Conservation (phyloP, 2,888 invertebrate species). For the Luffia ferchaultella region DNA sequence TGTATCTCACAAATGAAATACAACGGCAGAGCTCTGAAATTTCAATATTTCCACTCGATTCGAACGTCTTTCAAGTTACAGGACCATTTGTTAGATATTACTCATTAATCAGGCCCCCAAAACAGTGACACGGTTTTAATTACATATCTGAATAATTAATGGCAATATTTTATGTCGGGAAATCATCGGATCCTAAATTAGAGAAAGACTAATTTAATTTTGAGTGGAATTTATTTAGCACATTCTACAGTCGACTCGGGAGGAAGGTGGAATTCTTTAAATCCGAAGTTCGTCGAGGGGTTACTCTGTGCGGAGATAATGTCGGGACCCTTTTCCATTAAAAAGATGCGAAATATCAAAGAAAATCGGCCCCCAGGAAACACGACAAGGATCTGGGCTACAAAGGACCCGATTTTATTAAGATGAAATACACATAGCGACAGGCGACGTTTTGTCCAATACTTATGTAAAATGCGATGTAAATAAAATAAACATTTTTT, state of each 20-base stretch:
- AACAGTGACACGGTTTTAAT: background rate
- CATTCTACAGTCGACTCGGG: background rate
- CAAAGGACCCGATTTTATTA: conserved; percentile 14
- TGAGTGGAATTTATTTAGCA: background rate
- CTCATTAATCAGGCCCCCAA: background rate
- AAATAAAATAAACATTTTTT: background rate
- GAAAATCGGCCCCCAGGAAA: conserved; percentile 12
- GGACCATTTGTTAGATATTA: too few relatives aligned
- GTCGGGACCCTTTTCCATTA: conserved; percentile 25
- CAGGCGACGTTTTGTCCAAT: conserved; percentile 2
- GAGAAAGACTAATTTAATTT: background rate
- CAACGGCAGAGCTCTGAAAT: too few relatives aligned
- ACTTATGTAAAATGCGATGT: background rate
- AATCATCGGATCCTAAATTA: background rate
- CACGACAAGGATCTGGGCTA: background rate
- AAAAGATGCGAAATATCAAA: conserved; percentile 25
- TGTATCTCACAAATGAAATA: too few relatives aligned
- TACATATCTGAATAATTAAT: background rate
- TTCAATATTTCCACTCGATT: too few relatives aligned
- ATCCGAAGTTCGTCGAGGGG: background rate
- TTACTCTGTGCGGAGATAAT: conserved; percentile 9
- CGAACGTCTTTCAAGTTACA: too few relatives aligned
- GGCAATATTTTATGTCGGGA: background rate
- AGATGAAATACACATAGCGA: conserved; percentile 5
- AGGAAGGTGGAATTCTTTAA: background rate